Conservation (phyloP, 2,113 vertebrate species). For the Nothoprocta pentlandii region DNA sequence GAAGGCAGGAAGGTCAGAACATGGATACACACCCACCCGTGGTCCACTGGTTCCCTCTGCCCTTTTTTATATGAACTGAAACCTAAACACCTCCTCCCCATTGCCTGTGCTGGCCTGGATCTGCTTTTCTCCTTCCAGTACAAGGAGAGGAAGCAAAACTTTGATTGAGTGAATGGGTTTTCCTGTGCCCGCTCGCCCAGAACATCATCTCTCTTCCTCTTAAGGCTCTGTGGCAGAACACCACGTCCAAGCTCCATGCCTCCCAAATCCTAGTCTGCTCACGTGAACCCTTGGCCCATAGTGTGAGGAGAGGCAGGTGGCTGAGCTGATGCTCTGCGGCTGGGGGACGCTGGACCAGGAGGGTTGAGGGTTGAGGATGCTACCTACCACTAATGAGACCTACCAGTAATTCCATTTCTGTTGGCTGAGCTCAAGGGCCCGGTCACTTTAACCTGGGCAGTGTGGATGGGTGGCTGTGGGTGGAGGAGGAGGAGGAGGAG, state of each 20-base stretch:
- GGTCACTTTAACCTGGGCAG: not conserved
- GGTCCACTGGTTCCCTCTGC: not conserved
- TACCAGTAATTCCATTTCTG: not conserved
- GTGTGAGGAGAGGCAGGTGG: not conserved
- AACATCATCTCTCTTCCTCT: not conserved
- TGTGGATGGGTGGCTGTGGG: not conserved
- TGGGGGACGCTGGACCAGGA: not conserved
- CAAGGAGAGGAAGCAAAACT: not conserved
- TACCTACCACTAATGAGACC: not conserved
- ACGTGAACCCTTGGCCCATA: not conserved
- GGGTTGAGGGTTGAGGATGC: fast-evolving
- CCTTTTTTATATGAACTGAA: not conserved
- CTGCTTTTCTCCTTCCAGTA: not conserved
- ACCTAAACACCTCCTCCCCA: not conserved
- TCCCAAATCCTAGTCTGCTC: not conserved
- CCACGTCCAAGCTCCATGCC: not conserved
- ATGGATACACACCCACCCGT: not conserved
- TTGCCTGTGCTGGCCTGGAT: not conserved
- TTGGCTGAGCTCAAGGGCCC: not conserved
- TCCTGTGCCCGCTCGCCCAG: not conserved
- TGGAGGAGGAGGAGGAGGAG: not conserved
- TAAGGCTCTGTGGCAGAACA: not conserved
- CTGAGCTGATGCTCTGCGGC: not conserved
- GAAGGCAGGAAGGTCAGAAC: not conserved
- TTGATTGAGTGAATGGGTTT: not conserved